Conservation (phyloP, 2,888 invertebrate species). For the Phortica okadai region DNA sequence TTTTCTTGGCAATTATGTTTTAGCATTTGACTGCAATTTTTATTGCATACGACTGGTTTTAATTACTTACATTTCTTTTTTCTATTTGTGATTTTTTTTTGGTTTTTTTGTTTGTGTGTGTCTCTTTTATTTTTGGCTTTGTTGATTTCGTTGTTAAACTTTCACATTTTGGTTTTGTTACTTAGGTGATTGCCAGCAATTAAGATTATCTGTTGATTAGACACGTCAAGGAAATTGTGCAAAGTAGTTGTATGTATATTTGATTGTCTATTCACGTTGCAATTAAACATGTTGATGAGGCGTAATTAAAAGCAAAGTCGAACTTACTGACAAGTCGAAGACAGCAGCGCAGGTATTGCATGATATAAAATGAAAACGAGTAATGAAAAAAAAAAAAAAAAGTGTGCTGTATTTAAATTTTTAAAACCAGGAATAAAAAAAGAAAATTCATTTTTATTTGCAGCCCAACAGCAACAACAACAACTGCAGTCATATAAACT, state of each 20-base stretch:
- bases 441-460: background rate
- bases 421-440: background rate
- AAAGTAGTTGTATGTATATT: slow-evolving; percentile 38
- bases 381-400: background rate
- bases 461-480: background rate
- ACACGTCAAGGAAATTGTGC: slow-evolving; percentile 31
- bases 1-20: background rate
- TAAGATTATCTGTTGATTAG: slow-evolving; percentile 47
- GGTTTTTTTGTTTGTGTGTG: background rate
- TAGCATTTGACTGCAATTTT: background rate
- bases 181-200: slow-evolving; percentile 49
- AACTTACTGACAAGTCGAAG: slow-evolving; percentile 33
- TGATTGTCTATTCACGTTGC: slow-evolving; percentile 53
- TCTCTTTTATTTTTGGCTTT: background rate
- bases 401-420: background rate
- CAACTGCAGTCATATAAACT: background rate
- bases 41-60: background rate
- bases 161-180: slow-evolving; percentile 49
- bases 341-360: slow-evolving; percentile 23
- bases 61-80: slow-evolving; percentile 7
- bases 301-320: slow-evolving; percentile 65
- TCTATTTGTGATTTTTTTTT: slow-evolving; percentile 10
- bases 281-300: slow-evolving; percentile 63
- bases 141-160: slow-evolving; percentile 39
- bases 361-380: background rate